Evolutionary conservation across 2,113 vertebrate species (phyloP).

Genomic region (Pelusios castaneus): DNA sequence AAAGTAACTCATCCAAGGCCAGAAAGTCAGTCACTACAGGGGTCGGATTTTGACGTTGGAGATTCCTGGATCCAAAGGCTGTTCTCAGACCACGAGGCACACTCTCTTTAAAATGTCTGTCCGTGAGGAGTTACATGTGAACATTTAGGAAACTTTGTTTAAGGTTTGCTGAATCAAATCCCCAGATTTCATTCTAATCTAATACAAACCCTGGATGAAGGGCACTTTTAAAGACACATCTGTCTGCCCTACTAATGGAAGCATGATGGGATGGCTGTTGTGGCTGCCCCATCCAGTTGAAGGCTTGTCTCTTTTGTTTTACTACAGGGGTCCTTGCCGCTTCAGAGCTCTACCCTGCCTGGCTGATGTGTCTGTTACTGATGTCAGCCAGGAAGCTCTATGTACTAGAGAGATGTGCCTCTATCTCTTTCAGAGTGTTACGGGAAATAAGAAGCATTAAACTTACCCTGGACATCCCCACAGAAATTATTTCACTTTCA

Average conservation of each 20-base stretch:
- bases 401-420: not conserved
- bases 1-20: not conserved
- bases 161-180: not conserved
- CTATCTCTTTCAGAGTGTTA: too few relatives aligned
- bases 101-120: not conserved
- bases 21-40: not conserved
- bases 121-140: not conserved
- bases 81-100: not conserved
- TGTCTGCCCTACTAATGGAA: not conserved
- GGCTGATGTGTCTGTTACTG: not conserved
- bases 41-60: not conserved
- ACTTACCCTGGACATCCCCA: not conserved
- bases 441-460: not conserved
- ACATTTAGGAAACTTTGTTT: not conserved
- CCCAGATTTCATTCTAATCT: not conserved
- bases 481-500: not conserved
- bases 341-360: not conserved
- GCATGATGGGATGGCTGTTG: not conserved
- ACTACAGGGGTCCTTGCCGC: not conserved
- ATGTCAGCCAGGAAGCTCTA: not conserved
- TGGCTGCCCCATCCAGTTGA: not conserved
- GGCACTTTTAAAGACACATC: not conserved
- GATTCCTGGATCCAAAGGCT: not conserved
- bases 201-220: not conserved
- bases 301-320: not conserved